Evolutionary conservation across 2,888 invertebrate genomes (phyloP).

Genomic region (Hirtodrosophila confusa): DNA sequence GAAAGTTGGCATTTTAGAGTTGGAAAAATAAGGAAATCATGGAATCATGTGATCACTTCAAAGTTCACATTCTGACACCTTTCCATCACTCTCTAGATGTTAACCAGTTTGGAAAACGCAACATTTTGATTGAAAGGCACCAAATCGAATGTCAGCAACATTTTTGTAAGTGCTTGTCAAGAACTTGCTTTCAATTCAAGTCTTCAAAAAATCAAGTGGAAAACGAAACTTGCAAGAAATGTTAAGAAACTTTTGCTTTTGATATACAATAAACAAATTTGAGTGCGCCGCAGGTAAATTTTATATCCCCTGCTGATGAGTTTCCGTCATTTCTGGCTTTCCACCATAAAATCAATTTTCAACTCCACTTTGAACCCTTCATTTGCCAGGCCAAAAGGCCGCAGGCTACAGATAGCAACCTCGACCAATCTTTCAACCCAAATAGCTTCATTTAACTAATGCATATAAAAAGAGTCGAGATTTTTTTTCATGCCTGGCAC

Average conservation of each 20-base stretch:
- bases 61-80: too few relatives aligned
- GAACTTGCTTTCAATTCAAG: neutral
- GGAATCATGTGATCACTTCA: too few relatives aligned
- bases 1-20: too few relatives aligned
- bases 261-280: slow-evolving; percentile 33
- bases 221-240: slow-evolving; percentile 4
- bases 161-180: too few relatives aligned
- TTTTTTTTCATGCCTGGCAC: neutral
- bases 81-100: too few relatives aligned
- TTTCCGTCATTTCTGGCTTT: slow-evolving; percentile 34
- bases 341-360: slow-evolving; percentile 57
- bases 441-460: slow-evolving; percentile 63
- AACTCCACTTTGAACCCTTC: slow-evolving; percentile 51
- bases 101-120: too few relatives aligned
- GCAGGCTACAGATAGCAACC: slow-evolving; percentile 31
- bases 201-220: neutral
- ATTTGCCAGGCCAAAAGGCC: slow-evolving; percentile 29
- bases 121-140: too few relatives aligned
- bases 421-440: slow-evolving; percentile 13
- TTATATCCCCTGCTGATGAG: slow-evolving; percentile 49
- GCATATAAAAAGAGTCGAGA: slow-evolving; percentile 12
- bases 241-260: slow-evolving; percentile 17
- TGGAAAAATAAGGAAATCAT: too few relatives aligned
- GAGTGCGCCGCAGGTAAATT: slow-evolving; percentile 48
- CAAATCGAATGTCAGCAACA: too few relatives aligned